Evolutionary conservation across 2,113 vertebrate species (phyloP), one percentile per base, ranked within the genome.

Genomic region (Elanus axillaris): DNA sequence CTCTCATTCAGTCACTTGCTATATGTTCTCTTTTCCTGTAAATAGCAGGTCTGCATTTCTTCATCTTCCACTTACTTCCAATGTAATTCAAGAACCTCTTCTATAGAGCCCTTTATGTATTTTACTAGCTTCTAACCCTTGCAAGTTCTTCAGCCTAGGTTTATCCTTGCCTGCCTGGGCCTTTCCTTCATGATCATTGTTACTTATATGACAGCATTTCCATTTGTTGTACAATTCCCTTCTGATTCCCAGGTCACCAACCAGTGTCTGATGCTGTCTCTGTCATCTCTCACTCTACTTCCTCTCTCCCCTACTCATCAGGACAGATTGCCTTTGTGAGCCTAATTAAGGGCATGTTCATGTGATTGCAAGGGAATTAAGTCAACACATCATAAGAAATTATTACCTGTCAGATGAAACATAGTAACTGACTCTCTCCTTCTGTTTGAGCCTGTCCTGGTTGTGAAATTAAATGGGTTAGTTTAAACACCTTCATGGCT

Each of bases 321-420:
- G 80, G 56, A 59, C 21, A 72, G 53, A 52, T 64, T 93, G 48
- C 36, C 48, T 94, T 94, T 89, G n/a, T 96, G 59, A 36, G n/a
- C 26, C 82, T 94, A 96, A 89, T 93, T 89, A 95, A 79, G 52
- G 77, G 77, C 36, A 96, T 95, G 66, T 42, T 93, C 19, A 1
- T 94, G 53, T 82, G 81, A 93, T 90, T 96, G 84, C 93, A 87
- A 89, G 94, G 67, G 56, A 94, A 89, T 94, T 87, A 93, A 96
- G 52, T 89, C 77, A 91, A 95, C 80, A 72, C 40, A 91, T 95
- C 53, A 64, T 52, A 59, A 68, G 66, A 95, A 95, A 96, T 95
- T 87, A 91, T 82, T 91, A 91, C 91, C 89, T 96, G 89, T 93
- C 96, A 96, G 84, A 87, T 72, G 90, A 96, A 94, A 91, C 87